These are phyloP conservation scores for Hirtodrosophila alboralis DNA, from an alignment of 2,888 invertebrate genomes.

Conservation along the genomic window DNA sequence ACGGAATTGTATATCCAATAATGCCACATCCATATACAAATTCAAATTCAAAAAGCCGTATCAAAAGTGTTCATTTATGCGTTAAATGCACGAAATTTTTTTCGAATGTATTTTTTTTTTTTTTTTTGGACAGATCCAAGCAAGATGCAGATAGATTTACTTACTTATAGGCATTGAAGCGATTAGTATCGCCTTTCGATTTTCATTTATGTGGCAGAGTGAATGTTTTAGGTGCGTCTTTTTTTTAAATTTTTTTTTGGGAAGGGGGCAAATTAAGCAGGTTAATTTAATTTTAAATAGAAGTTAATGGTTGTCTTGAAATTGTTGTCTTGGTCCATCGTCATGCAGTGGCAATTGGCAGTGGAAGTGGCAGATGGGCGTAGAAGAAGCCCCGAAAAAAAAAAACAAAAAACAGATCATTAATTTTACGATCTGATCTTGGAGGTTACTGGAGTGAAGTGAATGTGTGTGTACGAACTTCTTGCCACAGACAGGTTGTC, in stretches of 20 bases:
- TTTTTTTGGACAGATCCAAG: conserved; percentile 45
- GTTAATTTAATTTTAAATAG: conserved; percentile 79
- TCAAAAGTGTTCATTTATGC: conserved; percentile 69
- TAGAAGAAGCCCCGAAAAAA: conserved; percentile 62
- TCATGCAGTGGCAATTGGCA: conserved; percentile 38
- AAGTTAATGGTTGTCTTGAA: conserved; percentile 66
- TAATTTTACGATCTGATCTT: conserved; percentile 70
- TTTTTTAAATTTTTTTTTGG: neutral
- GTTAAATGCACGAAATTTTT: conserved; percentile 70
- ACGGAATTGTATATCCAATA: conserved; percentile 31
- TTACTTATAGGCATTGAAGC: conserved; percentile 61
- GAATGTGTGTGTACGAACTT: conserved; percentile 19
- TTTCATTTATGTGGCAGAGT: conserved; percentile 50
- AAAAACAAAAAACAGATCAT: conserved; percentile 68
- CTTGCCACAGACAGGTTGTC: conserved; percentile 51
- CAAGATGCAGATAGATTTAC: conserved; percentile 49
- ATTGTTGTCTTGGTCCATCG: conserved; percentile 36
- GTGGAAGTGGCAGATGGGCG: conserved; percentile 42
- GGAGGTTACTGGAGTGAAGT: conserved; percentile 71
- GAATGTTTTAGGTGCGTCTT: conserved; percentile 73
- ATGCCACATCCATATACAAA: conserved; percentile 32
- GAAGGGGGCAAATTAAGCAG: conserved; percentile 70
- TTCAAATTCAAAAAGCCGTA: conserved; percentile 45
- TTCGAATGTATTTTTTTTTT: conserved; percentile 57
- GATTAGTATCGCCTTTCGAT: conserved; percentile 80